phyloP scores from a whole-genome alignment of 2,888 invertebrate genomes.

The Congeria kusceri region DNA sequence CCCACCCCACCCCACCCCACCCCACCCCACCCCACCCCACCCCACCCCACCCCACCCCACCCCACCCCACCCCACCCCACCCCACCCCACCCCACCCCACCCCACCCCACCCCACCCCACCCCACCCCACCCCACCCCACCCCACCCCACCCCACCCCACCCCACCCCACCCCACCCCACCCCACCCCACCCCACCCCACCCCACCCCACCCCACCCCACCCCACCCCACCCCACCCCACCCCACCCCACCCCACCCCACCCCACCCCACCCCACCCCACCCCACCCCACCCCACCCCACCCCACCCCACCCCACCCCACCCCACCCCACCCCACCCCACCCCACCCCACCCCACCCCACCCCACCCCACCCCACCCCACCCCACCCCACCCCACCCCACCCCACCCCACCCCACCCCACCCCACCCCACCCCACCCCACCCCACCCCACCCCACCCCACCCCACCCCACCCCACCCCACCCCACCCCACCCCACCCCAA shows the following conservation, averaged over 20 bases:
- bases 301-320: background rate
- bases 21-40: background rate
- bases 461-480: slow-evolving; percentile 1
- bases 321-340: background rate
- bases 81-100: slow-evolving; percentile 3
- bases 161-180: background rate
- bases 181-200: background rate
- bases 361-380: too few relatives aligned
- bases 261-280: background rate
- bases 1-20: background rate
- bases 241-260: background rate
- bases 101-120: background rate
- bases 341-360: background rate
- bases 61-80: background rate
- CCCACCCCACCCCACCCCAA: too few relatives aligned
- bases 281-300: background rate
- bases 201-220: background rate
- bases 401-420: slow-evolving; percentile 9
- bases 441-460: background rate
- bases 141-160: background rate
- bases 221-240: background rate
- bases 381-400: slow-evolving; percentile 9
- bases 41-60: background rate
- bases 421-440: slow-evolving; percentile 9
- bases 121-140: background rate